Evolutionary conservation across 2,113 vertebrate genomes (phyloP), one percentile per base, ranked within the genome.

Genomic region (Atlantisia rogersi): DNA sequence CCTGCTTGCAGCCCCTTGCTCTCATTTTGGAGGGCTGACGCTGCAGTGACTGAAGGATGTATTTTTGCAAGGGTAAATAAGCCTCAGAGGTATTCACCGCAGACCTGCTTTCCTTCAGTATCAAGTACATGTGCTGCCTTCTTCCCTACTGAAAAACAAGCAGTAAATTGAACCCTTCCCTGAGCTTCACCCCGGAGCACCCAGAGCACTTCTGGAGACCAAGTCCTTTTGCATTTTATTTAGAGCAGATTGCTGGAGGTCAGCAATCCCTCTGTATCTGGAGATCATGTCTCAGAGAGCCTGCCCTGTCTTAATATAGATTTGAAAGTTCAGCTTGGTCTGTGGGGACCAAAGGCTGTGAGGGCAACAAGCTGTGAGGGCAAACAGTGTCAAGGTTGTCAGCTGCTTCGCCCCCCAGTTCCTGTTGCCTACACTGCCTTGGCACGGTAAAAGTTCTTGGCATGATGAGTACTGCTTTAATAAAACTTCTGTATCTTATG

Each of bases 311-410:
- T 91, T 85, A 92, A 94, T 81, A 88, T 95, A 92, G 89, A 86
- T 69, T 55, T 95, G 62, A 91, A 94, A 88, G 89, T 88, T 95
- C 90, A 97, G 15, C 81, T 89, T 70, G 39, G 86, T 77, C 59
- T 70, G 52, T 0, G 1, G 58, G 78, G 42, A 85, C 0, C 10
- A 73, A 91, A 80, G 79, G 53, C 67, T 56, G 48, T 22, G 69
- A 86, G 71, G 86, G 63, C 62, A 81, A 5, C 17, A 29, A 68
- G 74, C 31, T 56, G 56, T 7, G 52, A 53, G 52, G 48, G 65
- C 13, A 60, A 62, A 52, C 7, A 71, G 12, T 15, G 35, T 10
- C 46, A 31, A 20, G 5, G 18, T 56, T 56, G 67, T 64, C 92
- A 94, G 81, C 81, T 92, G 83, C 82, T 94, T 91, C 1, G 0